Conservation (phyloP, 2,888 invertebrate genomes). For the Bombylius discolor region DNA sequence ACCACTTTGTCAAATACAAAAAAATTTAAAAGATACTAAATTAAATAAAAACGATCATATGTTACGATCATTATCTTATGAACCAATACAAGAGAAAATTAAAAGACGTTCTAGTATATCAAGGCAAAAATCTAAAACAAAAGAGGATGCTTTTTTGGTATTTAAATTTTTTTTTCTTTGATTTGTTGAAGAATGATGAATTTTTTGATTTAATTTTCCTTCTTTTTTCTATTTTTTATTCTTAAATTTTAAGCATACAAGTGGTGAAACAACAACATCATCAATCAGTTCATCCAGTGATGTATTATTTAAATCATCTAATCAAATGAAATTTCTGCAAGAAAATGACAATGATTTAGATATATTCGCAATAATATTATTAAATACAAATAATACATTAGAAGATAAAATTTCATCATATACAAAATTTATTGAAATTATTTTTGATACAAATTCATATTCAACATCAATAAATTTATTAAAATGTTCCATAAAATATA, state of each 20-base stretch:
- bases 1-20: slow-evolving; percentile 38
- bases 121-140: slow-evolving; percentile 13
- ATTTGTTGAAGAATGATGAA: too few species aligned
- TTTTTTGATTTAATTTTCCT: not conserved
- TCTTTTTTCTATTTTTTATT: not conserved
- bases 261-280: slow-evolving; percentile 20
- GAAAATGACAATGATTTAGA: slow-evolving; percentile 20
- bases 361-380: slow-evolving; percentile 30
- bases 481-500: slow-evolving; percentile 22
- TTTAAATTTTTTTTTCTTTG: not conserved
- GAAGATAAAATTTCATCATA: slow-evolving; percentile 17
- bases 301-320: slow-evolving; percentile 8
- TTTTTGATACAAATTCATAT: slow-evolving; percentile 20
- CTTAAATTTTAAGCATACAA: slow-evolving; percentile 14
- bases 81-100: slow-evolving; percentile 13
- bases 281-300: slow-evolving; percentile 29
- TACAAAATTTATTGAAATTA: slow-evolving; percentile 22
- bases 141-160: slow-evolving; percentile 3
- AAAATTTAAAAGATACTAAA: slow-evolving; percentile 23
- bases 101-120: slow-evolving; percentile 18
- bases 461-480: slow-evolving; percentile 26
- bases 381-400: slow-evolving; percentile 24
- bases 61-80: slow-evolving; percentile 25
- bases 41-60: slow-evolving; percentile 26
- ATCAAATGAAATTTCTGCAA: slow-evolving; percentile 19